Conservation (phyloP, 2,113 vertebrate genomes). For the Falco punctatus region DNA sequence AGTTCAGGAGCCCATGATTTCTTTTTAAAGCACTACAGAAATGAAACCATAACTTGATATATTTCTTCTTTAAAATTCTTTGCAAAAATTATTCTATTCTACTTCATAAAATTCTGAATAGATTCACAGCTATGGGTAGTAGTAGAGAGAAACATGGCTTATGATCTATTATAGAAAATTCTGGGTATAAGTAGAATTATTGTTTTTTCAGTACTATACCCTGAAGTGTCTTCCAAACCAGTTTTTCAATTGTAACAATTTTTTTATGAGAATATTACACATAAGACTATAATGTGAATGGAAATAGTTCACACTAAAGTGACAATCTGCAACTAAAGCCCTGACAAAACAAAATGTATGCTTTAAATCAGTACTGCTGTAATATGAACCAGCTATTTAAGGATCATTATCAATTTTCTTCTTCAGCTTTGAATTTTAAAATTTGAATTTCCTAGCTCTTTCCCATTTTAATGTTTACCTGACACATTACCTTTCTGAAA, state of each 20-base stretch:
- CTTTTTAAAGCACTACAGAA: background rate
- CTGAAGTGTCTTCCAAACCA: background rate
- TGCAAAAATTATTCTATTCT: background rate
- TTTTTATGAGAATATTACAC: background rate
- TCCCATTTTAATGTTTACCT: background rate
- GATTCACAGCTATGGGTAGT: background rate
- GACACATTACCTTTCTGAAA: background rate
- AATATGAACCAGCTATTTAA: background rate
- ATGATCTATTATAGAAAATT: background rate
- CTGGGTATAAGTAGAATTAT: background rate
- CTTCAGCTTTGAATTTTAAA: background rate
- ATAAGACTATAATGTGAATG: background rate
- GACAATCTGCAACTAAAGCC: background rate
- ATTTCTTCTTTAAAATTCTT: background rate
- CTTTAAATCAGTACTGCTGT: background rate
- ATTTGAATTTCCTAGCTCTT: background rate
- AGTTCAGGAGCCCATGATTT: background rate
- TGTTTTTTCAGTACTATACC: background rate
- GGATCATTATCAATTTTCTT: background rate
- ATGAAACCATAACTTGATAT: background rate
- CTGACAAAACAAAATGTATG: background rate
- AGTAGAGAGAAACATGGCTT: background rate
- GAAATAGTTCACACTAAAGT: background rate
- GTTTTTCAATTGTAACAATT: background rate
- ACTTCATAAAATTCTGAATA: background rate